These are phyloP conservation scores for Steinernema scapterisci DNA, from an alignment of 2,888 invertebrate species.

Conservation along the genomic window DNA sequence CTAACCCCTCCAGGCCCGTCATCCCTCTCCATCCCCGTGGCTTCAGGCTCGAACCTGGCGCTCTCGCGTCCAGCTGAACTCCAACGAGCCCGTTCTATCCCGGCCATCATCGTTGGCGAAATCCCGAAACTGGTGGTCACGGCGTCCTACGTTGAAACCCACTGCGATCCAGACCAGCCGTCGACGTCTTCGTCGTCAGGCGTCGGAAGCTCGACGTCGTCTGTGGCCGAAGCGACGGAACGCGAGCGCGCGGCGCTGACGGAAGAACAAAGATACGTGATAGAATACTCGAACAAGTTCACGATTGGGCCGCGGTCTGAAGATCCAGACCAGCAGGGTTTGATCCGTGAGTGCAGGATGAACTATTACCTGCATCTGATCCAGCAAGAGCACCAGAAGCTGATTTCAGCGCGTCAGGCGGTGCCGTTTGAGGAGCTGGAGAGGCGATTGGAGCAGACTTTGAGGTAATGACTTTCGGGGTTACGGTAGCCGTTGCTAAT, in stretches of 20 bases:
- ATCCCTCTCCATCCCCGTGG: slow-evolving; percentile 14
- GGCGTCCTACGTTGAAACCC: slow-evolving; percentile 30
- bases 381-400: slow-evolving; percentile 13
- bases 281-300: background rate
- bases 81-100: slow-evolving; percentile 55
- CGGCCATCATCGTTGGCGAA: slow-evolving; percentile 60
- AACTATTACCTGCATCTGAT: slow-evolving; percentile 15
- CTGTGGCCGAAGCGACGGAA: background rate
- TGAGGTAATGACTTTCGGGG: background rate
- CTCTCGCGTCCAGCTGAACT: slow-evolving; percentile 40
- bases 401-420: background rate
- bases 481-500: background rate
- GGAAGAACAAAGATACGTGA: no score
- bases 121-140: slow-evolving; percentile 57
- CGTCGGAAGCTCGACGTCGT: slow-evolving; percentile 24
- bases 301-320: background rate
- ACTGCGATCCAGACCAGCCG: slow-evolving; percentile 25
- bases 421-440: background rate
- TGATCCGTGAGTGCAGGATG: slow-evolving; percentile 1
- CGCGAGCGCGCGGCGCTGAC: no score
- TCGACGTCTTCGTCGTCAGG: slow-evolving; percentile 19
- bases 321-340: background rate
- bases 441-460: background rate
- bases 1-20: background rate
- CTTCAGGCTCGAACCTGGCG: background rate